Base-by-base conservation (phyloP, 2,888 invertebrate species). In the Leucania comma region DNA sequence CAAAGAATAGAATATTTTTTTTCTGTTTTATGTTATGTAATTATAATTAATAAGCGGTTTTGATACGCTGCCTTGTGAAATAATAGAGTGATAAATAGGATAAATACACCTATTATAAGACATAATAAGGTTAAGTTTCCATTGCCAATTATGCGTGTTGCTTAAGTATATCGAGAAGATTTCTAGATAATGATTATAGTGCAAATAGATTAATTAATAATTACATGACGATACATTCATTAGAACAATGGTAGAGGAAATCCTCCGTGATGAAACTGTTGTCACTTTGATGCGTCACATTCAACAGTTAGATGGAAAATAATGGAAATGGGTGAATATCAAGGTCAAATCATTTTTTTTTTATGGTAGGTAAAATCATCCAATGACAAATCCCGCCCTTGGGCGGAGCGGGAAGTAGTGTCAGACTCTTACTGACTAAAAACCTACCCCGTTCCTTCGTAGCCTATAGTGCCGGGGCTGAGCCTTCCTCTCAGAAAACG, bases 171-270 rank as follows among this genome's bases (percentile, higher is more conserved):
- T 42, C 10, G 17, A 29, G 38, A 26, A 57, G 17, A 2, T 48
- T 65, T 48, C 57, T 10, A 58, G 46, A 57, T 72, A 51, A 60
- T 50, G 5, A 12, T 51, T 51, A 63, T 38, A n/a, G 9, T 8
- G 17, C 14, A 24, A 60, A 63, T 67, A 38, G 51, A 60, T 80
- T 64, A n/a, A 59, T 58, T 64, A 14, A 59, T 57, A 4, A 29
- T 3, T 29, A n/a, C 9, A 46, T 68, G 53, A 48, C 24, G 38
- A 51, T 35, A 24, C 53, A 60, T 67, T 66, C 10, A 57, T 50
- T 32, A 71, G 17, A 71, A 81, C 82, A 81, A 77, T 68, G 78
- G 63, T 10, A 6, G 14, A 64, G 60, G 60, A 67, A 70, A 81
- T 57, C 26, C 61, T 67, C 42, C 58, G 32, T 77, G 50, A 81